Evolutionary conservation across 1,140 invertebrate genomes (phyloP).

Genomic region (Parapsyche elsis): DNA sequence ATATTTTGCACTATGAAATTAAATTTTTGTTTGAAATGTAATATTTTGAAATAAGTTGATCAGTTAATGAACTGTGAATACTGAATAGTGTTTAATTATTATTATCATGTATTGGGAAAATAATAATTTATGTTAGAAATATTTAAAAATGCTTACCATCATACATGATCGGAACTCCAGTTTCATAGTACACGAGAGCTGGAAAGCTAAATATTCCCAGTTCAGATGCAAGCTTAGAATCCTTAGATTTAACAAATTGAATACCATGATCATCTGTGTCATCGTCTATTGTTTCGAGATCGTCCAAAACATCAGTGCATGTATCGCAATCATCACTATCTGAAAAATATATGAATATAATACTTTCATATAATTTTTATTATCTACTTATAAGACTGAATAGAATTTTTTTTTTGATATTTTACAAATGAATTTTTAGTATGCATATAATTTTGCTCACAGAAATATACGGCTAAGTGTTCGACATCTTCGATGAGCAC

Average conservation of each 20-base stretch:
- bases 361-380: background rate
- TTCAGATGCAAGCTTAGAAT: constrained; percentile 88
- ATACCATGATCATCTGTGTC: constrained; percentile 92
- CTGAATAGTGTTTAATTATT: too few relatives aligned
- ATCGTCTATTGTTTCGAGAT: constrained; percentile 94
- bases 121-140: background rate
- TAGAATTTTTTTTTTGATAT: too few relatives aligned
- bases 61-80: too few relatives aligned
- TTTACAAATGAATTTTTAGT: background rate
- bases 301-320: constrained; percentile 85
- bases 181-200: constrained; percentile 91
- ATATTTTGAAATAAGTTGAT: background rate
- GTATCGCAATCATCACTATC: constrained; percentile 86
- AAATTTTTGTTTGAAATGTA: background rate
- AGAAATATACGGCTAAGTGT: constrained; percentile 93
- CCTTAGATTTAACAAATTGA: constrained; percentile 94
- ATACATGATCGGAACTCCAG: constrained; percentile 92
- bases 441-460: constrained; percentile 69
- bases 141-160: constrained; percentile 80
- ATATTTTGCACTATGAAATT: too few relatives aligned
- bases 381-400: background rate
- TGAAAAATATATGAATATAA: constrained; percentile 58
- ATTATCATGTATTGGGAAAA: background rate
- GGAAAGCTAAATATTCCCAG: constrained; percentile 92
- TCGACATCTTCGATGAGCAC: constrained; percentile 90